Evolutionary conservation across 1,140 invertebrate species (phyloP).

Genomic region (Aphis gossypii): DNA sequence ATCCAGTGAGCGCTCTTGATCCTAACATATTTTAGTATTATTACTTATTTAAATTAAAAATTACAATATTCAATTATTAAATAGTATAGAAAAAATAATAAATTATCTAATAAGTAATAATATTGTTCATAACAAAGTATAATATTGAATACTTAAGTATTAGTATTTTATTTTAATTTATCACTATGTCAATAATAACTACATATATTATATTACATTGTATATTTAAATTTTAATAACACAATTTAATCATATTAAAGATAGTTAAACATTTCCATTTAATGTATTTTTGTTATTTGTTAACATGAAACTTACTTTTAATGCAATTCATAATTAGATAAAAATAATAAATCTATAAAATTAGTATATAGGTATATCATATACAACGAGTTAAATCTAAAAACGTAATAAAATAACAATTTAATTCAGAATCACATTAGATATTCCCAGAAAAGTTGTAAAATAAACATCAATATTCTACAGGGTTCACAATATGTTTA

Average conservation of each 20-base stretch:
- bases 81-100: too few species aligned
- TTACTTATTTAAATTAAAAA: too few species aligned
- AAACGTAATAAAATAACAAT: conserved; percentile 8
- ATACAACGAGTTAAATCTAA: neutral
- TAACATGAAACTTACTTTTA: neutral
- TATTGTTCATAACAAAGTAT: too few species aligned
- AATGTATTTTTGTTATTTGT: neutral
- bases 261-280: neutral
- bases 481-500: neutral
- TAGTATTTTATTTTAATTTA: neutral
- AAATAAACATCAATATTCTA: neutral
- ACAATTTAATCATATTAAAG: neutral
- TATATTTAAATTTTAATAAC: neutral
- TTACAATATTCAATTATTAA: too few species aligned
- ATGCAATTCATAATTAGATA: neutral
- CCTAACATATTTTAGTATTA: too few species aligned
- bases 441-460: neutral
- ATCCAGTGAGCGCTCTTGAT: too few species aligned
- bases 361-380: too few species aligned
- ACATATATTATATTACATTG: neutral
- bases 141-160: neutral
- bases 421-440: neutral
- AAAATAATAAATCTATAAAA: neutral
- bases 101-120: too few species aligned
- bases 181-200: neutral